These are phyloP conservation scores for Hydrocynus forskahlii DNA, from an alignment of 2,797 vertebrate species.

Conservation along the genomic window DNA sequence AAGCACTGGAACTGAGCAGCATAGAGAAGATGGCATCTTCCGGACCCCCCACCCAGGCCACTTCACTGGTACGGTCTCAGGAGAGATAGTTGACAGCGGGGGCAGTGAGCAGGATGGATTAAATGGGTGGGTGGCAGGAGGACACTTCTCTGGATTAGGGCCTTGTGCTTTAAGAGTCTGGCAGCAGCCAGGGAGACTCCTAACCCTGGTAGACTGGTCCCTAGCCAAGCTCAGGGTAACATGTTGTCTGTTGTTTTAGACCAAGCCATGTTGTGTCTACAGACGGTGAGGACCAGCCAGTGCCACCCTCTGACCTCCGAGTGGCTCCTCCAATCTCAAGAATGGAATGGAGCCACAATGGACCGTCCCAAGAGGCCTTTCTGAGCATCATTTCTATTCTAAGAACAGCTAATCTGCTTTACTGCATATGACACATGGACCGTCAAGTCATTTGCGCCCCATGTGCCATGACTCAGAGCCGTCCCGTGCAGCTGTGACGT, in stretches of 20 bases:
- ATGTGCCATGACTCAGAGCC: slow-evolving; percentile 31
- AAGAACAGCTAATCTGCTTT: background rate
- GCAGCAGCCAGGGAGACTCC: slow-evolving; percentile 69
- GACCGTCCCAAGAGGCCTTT: background rate
- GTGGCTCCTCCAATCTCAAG: background rate
- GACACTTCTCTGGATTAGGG: slow-evolving; percentile 53
- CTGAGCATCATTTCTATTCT: slow-evolving; percentile 9
- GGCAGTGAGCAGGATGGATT: slow-evolving; percentile 16
- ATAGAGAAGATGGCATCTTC: background rate
- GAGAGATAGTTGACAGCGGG: slow-evolving; percentile 19
- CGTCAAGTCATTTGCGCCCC: slow-evolving; percentile 25
- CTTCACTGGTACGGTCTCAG: slow-evolving; percentile 29
- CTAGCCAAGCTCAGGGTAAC: slow-evolving; percentile 58
- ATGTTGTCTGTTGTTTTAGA: slow-evolving; percentile 71
- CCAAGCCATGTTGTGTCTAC: slow-evolving; percentile 51
- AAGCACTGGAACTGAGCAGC: slow-evolving; percentile 4
- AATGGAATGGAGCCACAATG: background rate
- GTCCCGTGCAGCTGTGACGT: slow-evolving; percentile 22
- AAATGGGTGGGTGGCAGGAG: slow-evolving; percentile 21
- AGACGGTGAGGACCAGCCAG: background rate
- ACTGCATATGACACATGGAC: background rate
- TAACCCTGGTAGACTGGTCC: slow-evolving; percentile 60
- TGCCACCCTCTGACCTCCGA: background rate
- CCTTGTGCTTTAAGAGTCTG: slow-evolving; percentile 73
- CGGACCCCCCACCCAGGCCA: slow-evolving; percentile 14